Evolutionary conservation across 2,888 invertebrate species (phyloP).

Genomic region (Hirtodrosophila cameraria): DNA sequence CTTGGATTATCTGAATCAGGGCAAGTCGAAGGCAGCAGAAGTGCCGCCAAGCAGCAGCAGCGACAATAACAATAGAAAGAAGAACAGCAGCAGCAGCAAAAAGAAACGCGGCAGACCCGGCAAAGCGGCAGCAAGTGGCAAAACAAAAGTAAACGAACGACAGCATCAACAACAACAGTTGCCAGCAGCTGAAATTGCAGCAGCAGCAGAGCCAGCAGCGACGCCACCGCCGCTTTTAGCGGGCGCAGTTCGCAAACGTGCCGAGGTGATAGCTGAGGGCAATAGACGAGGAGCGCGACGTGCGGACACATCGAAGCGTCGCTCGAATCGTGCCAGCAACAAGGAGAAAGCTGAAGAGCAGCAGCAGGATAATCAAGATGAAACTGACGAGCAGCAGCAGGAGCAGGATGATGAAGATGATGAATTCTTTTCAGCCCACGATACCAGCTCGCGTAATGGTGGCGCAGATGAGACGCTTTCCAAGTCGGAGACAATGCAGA

Average conservation of each 20-base stretch:
- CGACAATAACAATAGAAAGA: conserved; percentile 45
- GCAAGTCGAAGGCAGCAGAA: conserved; percentile 77
- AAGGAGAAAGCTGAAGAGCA: conserved; percentile 61
- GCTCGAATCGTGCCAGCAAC: conserved; percentile 76
- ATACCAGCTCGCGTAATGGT: conserved; percentile 68
- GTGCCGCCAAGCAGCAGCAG: conserved; percentile 55
- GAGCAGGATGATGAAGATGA: conserved; percentile 69
- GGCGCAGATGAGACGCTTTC: conserved; percentile 43
- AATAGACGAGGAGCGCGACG: conserved; percentile 83
- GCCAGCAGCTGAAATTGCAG: conserved; percentile 34
- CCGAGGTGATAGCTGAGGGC: conserved; percentile 84
- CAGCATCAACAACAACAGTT: conserved; percentile 68
- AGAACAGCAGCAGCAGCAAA: conserved; percentile 37
- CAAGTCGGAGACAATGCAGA: conserved; percentile 46
- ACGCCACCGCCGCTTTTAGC: conserved; percentile 44
- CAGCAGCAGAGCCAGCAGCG: conserved; percentile 16
- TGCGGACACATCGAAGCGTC: conserved; percentile 70
- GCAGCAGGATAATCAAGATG: neutral
- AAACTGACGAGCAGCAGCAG: conserved; percentile 22
- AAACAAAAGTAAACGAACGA: conserved; percentile 25
- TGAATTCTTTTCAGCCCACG: conserved; percentile 72
- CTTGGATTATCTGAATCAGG: conserved; percentile 88
- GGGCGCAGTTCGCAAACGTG: conserved; percentile 86
- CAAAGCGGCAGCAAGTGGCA: conserved; percentile 61
- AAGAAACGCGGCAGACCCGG: conserved; percentile 67